These are phyloP conservation scores for Nasonia oneida DNA, from an alignment of 2,888 invertebrate genomes.

Conservation along the genomic window DNA sequence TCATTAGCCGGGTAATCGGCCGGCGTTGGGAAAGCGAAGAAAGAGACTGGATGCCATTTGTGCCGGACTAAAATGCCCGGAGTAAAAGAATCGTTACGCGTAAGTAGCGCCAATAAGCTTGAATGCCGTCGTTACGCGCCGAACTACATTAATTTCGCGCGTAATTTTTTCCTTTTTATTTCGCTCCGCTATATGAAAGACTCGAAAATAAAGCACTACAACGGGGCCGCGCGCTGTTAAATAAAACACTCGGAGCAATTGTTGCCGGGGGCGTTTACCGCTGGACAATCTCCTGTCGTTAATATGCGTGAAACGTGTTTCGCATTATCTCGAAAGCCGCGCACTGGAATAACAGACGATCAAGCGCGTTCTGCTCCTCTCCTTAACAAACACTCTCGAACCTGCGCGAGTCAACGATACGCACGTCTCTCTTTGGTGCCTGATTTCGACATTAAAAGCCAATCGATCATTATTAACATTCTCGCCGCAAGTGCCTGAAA, in stretches of 20 bases:
- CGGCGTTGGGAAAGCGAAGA: neutral
- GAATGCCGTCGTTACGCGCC: neutral
- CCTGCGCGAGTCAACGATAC: neutral
- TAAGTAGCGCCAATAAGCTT: neutral
- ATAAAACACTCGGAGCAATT: neutral
- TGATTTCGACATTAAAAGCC: slow-evolving; percentile 5
- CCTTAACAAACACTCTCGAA: neutral
- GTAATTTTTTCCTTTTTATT: neutral
- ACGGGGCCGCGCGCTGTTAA: neutral
- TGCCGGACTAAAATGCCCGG: neutral
- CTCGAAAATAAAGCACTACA: neutral
- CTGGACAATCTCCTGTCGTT: slow-evolving; percentile 3
- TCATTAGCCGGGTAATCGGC: neutral
- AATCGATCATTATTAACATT: slow-evolving; percentile 1
- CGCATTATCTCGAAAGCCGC: neutral
- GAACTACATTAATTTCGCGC: neutral
- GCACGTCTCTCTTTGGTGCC: neutral
- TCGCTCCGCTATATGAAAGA: neutral
- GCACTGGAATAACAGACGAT: neutral
- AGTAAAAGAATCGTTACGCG: neutral
- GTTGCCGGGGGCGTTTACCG: neutral
- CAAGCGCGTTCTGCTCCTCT: neutral
- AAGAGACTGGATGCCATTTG: neutral
- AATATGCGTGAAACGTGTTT: slow-evolving; percentile 1
- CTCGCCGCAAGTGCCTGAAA: neutral